Evolutionary conservation across 2,113 vertebrate genomes (phyloP), one percentile per base, ranked within the genome.

Genomic region (Cromileptes altivelis): DNA sequence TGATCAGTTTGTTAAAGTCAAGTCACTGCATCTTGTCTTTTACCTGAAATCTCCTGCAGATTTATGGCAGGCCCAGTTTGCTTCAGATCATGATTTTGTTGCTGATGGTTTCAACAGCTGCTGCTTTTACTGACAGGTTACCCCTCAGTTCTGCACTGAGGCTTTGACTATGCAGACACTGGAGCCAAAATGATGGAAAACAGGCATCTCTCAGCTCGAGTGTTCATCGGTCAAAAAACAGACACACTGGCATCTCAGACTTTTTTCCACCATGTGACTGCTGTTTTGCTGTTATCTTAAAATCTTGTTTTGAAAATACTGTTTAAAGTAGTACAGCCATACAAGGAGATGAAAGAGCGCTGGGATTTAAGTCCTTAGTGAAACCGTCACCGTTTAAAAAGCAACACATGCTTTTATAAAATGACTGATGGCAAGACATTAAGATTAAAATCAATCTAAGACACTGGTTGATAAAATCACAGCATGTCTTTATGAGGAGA

Each of bases 321-420:
- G 1, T 57, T 42, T 30, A 56, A 56, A 74, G 80, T 25, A 53
- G 6, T 30, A 17, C 57, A 61, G 9, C 80, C 85, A 55, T 88
- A 83, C 49, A 88, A 85, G 88, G 76, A 78, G 52, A 80, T 67
- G 21, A 65, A 82, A 37, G n/a, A 1, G 33, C 1, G 23, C 65
- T 64, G 14, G 18, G 25, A 12, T 14, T 61, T 69, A 2, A 6
- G 40, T 37, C n/a, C 69, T 27, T 65, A 67, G 63, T 50, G 7
- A 78, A 81, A 74, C 57, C 27, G 11, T 40, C 49, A 37, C 3
- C 47, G 1, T 68, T 80, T 17, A 65, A 60, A 73, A 19, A 21
- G 42, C 47, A 61, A 58, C 60, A 47, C 13, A 25, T 0, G 4
- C 45, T 50, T 37, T 52, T 4, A 19, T 37, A 42, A 68, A 60